Evolutionary conservation across 2,113 vertebrate species (phyloP).

Genomic region (Notarius lentiginosus): DNA sequence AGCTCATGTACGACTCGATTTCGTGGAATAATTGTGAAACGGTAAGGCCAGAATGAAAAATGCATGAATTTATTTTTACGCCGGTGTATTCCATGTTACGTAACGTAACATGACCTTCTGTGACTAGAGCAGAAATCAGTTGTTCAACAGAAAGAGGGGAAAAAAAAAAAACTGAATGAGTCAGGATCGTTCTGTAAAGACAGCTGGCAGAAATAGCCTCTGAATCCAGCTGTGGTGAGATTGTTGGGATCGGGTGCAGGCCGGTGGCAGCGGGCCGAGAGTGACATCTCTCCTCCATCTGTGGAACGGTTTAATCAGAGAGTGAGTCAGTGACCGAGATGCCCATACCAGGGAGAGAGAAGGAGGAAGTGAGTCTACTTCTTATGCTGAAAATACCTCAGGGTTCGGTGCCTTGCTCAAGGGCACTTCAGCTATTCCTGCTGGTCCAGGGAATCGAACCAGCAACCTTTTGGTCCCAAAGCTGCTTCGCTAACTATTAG

Average conservation of each 20-base stretch:
- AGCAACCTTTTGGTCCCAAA: no score
- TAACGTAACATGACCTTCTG: no score
- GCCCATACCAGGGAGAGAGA: neutral
- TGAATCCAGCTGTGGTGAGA: conserved; percentile 26
- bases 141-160: neutral
- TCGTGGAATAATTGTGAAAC: no score
- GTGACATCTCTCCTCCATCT: conserved; percentile 50
- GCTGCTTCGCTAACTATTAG: no score
- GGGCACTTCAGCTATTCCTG: no score
- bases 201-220: conserved; percentile 27
- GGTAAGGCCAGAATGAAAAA: no score
- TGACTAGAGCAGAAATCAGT: neutral
- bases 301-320: conserved; percentile 33
- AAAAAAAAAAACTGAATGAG: neutral
- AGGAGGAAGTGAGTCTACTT: neutral
- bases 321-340: neutral
- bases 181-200: conserved; percentile 15
- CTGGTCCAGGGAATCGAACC: no score
- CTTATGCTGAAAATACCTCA: no score
- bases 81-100: no score
- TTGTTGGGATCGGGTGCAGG: neutral
- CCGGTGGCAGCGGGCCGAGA: conserved; percentile 35
- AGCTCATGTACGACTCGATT: no score
- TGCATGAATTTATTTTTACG: no score
- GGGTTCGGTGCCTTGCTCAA: no score